These are phyloP conservation scores for Sebastes minor DNA, from an alignment of 2,797 vertebrate species.

Conservation along the genomic window DNA sequence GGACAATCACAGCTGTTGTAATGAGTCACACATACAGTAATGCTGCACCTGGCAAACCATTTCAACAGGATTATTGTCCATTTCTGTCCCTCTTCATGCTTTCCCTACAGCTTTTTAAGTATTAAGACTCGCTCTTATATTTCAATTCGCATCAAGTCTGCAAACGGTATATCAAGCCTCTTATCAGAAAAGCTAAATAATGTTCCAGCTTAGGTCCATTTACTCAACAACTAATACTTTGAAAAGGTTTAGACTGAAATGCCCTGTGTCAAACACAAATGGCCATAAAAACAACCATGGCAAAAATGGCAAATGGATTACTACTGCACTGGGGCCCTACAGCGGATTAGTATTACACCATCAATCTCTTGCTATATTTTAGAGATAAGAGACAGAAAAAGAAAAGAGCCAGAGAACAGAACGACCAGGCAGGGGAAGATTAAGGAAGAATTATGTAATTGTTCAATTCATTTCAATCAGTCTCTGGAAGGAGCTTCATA, in stretches of 20 bases:
- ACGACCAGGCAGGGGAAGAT: constrained; percentile 7
- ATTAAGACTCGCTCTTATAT: not conserved
- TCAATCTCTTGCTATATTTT: constrained; percentile 27
- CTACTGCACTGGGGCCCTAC: not conserved
- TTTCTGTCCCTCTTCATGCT: not conserved
- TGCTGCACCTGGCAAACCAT: not conserved
- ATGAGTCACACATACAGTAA: constrained; percentile 23
- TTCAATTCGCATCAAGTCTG: not conserved
- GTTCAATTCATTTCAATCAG: constrained; percentile 47
- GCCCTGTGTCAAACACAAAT: constrained; percentile 26
- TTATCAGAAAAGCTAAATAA: not conserved
- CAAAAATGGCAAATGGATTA: constrained; percentile 49
- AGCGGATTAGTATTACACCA: constrained; percentile 35
- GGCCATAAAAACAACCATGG: constrained; percentile 17
- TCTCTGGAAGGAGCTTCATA: constrained; percentile 4
- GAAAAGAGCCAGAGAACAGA: not conserved
- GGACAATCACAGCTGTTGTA: constrained; percentile 8
- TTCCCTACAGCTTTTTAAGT: not conserved
- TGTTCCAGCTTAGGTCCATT: constrained; percentile 13
- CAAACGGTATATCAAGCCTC: not conserved
- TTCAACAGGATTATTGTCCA: not conserved
- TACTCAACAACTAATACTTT: constrained; percentile 12
- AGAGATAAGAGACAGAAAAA: constrained; percentile 19
- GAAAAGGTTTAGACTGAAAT: constrained; percentile 27
- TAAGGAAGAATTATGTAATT: constrained; percentile 37